Conservation (phyloP, 2,888 invertebrate genomes). For the Eristalis arbustorum region DNA sequence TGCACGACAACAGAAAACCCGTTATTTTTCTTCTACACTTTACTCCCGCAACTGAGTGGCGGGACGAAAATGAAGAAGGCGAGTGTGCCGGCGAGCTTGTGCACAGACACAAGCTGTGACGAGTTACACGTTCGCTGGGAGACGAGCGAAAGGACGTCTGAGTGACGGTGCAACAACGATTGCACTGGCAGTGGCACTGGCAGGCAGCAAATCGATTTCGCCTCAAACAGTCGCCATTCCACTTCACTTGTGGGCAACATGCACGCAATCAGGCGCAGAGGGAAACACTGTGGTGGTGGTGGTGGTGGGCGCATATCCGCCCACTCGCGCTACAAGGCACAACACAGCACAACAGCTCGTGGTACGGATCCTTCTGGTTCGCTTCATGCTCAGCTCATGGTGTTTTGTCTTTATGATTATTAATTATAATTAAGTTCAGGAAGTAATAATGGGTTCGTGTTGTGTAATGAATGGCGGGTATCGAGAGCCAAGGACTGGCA, state of each 20-base stretch:
- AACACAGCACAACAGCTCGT: background rate
- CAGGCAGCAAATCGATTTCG: conserved; percentile 51
- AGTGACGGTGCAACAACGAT: conserved; percentile 57
- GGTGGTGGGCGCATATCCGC: background rate
- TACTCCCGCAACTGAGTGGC: background rate
- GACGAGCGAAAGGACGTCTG: conserved; percentile 53
- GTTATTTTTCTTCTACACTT: conserved; percentile 38
- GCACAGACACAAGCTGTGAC: conserved; percentile 12
- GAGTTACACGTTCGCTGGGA: conserved; percentile 40
- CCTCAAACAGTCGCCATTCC: conserved; percentile 42
- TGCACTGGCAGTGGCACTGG: conserved; percentile 41
- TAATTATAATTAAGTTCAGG: conserved; percentile 69
- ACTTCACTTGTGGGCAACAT: conserved; percentile 14
- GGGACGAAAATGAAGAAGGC: background rate
- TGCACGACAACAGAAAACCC: conserved; percentile 63
- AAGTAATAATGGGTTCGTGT: conserved; percentile 65
- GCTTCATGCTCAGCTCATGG: conserved; percentile 55
- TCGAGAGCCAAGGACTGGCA: background rate
- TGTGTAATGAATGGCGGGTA: conserved; percentile 42
- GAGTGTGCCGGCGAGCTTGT: background rate
- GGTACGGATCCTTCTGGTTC: conserved; percentile 22
- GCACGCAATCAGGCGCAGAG: conserved; percentile 33
- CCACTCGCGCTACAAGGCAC: conserved; percentile 8
- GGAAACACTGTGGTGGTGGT: background rate
- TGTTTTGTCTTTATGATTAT: conserved; percentile 66